Evolutionary conservation across 2,113 vertebrate genomes (phyloP), one percentile per base, ranked within the genome.

Genomic region (Oncorhynchus masou): DNA sequence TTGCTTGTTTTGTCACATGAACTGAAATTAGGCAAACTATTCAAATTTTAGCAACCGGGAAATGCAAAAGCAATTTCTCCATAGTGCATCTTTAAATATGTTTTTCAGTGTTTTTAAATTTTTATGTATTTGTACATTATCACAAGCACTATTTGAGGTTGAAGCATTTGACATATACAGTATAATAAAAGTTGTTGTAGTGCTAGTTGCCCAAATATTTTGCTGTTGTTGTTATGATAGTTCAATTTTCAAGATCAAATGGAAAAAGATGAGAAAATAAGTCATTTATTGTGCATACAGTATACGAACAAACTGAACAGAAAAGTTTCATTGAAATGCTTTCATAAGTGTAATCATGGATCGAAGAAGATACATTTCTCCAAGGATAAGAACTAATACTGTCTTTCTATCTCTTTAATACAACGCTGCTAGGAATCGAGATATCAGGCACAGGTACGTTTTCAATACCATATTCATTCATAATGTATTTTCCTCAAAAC

Each of bases 391-490:
- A 68, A 68, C 19, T 68, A 68, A 70, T 81, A 81, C 88, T 73
- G 81, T 48, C 81, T 91, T 88, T 65, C 71, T 91, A 81, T 91
- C 15, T 79, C 77, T 81, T 88, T 87, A 86, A 86, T 70, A 76
- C 75, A 84, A 84, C 2, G n/a, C 77, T 77, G 84, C 83, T 93
- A 99, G 98, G 92, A 99, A 99, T 87, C 95, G 97, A 92, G 98
- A 99, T 88, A 97, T 96, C 81, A 95, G 98, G 86, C 98, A 99
- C 93, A 99, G 97, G 98, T 99, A 93, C 93, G 96, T 90, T 83
- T 6, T 81, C 12, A 54, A 54, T 54, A 5, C 51, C 51, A 15
- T 54, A 54, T 19, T 54, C 51, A 54, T 16, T 19, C 51, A 54
- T 54, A 29, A 7, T 68, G 29, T 20, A 45, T 31, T 34, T 68